phyloP scores from a whole-genome alignment of 1,140 invertebrate species.

The Maniola jurtina region DNA sequence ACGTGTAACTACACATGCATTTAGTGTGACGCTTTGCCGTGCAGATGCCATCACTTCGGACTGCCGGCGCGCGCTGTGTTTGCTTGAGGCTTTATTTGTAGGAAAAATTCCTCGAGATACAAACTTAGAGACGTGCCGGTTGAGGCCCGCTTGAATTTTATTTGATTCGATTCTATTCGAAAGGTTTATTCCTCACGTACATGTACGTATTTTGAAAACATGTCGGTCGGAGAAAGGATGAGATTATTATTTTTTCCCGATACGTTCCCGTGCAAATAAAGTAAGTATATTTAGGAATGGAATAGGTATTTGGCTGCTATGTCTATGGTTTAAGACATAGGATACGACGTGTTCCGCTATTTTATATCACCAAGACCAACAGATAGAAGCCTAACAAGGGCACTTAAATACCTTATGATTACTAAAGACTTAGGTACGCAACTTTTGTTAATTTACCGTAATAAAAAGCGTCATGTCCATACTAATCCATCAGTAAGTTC shows the following conservation, averaged over 20 bases:
- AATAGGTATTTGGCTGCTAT: no score
- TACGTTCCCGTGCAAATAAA: slow-evolving; percentile 6
- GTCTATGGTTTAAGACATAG: no score
- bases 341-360: no score
- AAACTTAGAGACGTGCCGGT: slow-evolving; percentile 5
- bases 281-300: neutral
- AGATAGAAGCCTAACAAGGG: no score
- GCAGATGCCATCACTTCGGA: neutral
- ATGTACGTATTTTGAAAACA: slow-evolving; percentile 11
- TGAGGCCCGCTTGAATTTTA: slow-evolving; percentile 15
- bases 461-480: no score
- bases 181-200: slow-evolving; percentile 17
- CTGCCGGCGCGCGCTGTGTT: neutral
- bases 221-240: neutral
- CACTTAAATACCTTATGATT: no score
- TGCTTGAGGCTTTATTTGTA: neutral
- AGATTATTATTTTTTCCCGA: slow-evolving; percentile 12
- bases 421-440: no score
- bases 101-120: slow-evolving; percentile 17
- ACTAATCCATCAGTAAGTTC: no score
- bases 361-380: no score
- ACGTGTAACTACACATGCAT: no score
- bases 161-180: slow-evolving; percentile 10
- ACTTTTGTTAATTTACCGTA: no score
- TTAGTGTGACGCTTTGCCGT: no score